phyloP scores from a whole-genome alignment of 92 coral and sea anemone species.

The Umimayanthus kanabou region DNA sequence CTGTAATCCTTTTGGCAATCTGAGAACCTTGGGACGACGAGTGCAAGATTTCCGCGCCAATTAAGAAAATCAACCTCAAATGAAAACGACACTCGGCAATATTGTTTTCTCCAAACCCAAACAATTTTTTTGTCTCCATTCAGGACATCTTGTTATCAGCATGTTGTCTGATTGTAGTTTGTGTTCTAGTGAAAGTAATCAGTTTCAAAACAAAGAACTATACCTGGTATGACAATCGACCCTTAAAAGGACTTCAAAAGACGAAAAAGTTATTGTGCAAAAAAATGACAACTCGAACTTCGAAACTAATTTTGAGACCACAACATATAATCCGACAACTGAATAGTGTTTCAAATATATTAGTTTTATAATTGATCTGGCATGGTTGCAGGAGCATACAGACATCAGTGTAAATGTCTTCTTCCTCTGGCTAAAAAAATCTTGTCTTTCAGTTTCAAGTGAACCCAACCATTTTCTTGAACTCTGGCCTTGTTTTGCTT shows the following conservation, averaged over 20 bases:
- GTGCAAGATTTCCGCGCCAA: neutral
- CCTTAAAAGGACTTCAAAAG: neutral
- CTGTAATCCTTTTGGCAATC: neutral
- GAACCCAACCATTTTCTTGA: neutral
- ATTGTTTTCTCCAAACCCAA: neutral
- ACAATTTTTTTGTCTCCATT: conserved; percentile 6
- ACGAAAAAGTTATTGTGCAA: conserved; percentile 15
- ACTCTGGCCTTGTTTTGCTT: neutral
- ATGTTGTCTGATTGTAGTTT: conserved; percentile 23
- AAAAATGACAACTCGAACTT: conserved; percentile 10
- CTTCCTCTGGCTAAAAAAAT: neutral
- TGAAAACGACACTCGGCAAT: neutral
- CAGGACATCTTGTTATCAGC: conserved; percentile 38
- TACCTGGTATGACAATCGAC: neutral
- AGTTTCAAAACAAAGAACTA: neutral
- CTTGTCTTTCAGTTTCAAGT: conserved; percentile 28
- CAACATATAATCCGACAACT: neutral
- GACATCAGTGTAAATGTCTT: neutral
- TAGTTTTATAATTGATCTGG: neutral
- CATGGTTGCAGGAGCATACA: neutral
- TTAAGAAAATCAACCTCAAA: too few species aligned
- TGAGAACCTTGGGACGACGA: neutral
- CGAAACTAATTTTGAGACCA: neutral
- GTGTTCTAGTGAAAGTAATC: neutral
- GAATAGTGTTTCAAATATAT: neutral